Evolutionary conservation across 2,797 vertebrate genomes (phyloP).

Genomic region (Chaenodraco wilsoni): DNA sequence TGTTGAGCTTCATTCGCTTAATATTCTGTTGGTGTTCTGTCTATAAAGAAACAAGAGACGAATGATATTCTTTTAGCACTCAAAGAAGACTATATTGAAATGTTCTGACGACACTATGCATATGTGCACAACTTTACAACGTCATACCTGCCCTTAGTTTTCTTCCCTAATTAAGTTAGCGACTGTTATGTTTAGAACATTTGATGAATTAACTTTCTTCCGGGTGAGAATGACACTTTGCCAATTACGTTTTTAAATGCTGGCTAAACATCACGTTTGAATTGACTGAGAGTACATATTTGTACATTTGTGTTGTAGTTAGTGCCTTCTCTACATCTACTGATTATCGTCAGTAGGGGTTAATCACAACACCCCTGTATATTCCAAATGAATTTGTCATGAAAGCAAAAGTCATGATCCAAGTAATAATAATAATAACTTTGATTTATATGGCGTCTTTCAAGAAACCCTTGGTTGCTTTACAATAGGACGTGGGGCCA

Average conservation of each 20-base stretch:
- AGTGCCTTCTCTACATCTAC: too few relatives aligned
- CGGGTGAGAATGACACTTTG: background rate
- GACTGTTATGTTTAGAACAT: background rate
- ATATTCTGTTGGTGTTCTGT: slow-evolving; percentile 4
- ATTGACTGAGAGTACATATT: background rate
- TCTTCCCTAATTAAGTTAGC: background rate
- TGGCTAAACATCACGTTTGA: background rate
- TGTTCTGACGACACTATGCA: background rate
- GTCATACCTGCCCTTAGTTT: background rate
- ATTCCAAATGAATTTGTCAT: too few relatives aligned
- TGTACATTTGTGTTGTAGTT: too few relatives aligned
- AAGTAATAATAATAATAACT: too few relatives aligned
- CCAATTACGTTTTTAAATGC: too few relatives aligned
- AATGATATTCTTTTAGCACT: slow-evolving; percentile 8
- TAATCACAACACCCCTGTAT: too few relatives aligned
- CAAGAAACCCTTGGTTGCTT: too few relatives aligned
- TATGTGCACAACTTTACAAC: background rate
- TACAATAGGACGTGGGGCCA: too few relatives aligned
- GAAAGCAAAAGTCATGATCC: too few relatives aligned
- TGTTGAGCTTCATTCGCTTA: slow-evolving; percentile 16
- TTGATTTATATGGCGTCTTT: too few relatives aligned
- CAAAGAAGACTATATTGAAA: background rate
- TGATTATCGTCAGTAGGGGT: too few relatives aligned
- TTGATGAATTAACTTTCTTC: too few relatives aligned
- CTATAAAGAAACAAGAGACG: background rate